Conservation (phyloP, 2,888 invertebrate genomes). For the Entomobrya multifasciata region DNA sequence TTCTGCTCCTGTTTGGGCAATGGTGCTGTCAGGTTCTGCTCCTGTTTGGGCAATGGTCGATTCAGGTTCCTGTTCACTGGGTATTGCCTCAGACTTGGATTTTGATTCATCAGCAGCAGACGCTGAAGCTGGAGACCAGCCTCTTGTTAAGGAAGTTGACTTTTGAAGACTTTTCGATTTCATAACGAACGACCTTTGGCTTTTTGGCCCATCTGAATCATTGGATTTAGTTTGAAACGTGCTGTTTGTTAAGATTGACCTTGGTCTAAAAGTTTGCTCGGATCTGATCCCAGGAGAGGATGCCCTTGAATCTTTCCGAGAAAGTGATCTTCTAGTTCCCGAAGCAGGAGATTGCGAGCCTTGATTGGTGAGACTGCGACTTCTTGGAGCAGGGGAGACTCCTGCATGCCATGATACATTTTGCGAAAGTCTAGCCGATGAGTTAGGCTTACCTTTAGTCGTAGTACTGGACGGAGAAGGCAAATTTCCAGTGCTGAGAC, state of each 20-base stretch:
- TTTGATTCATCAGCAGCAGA: too few species aligned
- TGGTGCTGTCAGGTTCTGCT: not conserved
- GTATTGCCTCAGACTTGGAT: too few species aligned
- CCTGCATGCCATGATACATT: slow-evolving; percentile 5
- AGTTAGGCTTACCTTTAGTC: too few species aligned
- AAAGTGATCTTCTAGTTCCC: not conserved
- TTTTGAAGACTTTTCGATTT: not conserved
- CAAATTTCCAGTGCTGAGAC: not conserved
- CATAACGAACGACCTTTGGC: not conserved
- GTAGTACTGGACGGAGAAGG: not conserved
- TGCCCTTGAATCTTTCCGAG: not conserved
- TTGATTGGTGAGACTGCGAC: too few species aligned
- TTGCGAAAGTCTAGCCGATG: not conserved
- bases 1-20: not conserved
- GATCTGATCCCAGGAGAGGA: too few species aligned
- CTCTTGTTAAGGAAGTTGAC: not conserved
- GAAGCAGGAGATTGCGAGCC: too few species aligned
- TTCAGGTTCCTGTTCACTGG: too few species aligned
- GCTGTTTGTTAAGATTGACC: not conserved
- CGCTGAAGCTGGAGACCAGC: not conserved
- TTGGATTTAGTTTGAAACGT: not conserved
- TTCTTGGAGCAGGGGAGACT: not conserved
- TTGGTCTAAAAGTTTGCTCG: not conserved
- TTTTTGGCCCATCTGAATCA: not conserved
- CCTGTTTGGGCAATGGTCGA: not conserved